Percentiles rank a stretch among this genome's conserved stretches.
phyloP scores from a whole-genome alignment of 2,888 invertebrate species.

The Acrobasis suavella region DNA sequence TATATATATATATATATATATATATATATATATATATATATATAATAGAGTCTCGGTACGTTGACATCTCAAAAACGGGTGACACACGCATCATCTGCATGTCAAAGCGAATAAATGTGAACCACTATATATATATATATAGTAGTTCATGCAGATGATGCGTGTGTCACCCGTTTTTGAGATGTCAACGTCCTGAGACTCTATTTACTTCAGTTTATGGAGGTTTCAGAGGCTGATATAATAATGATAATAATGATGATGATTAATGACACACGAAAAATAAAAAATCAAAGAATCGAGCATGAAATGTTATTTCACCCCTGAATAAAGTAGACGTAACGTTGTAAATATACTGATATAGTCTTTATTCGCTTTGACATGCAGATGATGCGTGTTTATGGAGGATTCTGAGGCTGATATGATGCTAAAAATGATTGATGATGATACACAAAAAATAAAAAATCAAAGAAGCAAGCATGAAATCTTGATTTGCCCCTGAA shows the following conservation, averaged over 20 bases:
- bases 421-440: no score
- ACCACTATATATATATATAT: no score
- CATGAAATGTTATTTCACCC: neutral
- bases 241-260: no score
- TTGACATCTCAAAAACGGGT: neutral
- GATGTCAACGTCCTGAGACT: neutral
- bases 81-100: neutral
- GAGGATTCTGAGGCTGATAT: no score
- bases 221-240: no score
- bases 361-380: slow-evolving; percentile 15
- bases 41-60: neutral
- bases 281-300: neutral
- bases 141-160: slow-evolving; percentile 5
- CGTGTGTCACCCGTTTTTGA: neutral
- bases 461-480: no score
- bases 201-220: neutral
- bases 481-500: no score
- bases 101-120: slow-evolving; percentile 15
- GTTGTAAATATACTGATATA: neutral
- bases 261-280: neutral
- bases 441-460: no score
- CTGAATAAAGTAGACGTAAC: slow-evolving; percentile 8
- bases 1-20: no score
- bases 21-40: no score
- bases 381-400: neutral